These are phyloP conservation scores for Xanthostigma xanthostigma DNA, from an alignment of 2,888 invertebrate species.

Conservation along the genomic window DNA sequence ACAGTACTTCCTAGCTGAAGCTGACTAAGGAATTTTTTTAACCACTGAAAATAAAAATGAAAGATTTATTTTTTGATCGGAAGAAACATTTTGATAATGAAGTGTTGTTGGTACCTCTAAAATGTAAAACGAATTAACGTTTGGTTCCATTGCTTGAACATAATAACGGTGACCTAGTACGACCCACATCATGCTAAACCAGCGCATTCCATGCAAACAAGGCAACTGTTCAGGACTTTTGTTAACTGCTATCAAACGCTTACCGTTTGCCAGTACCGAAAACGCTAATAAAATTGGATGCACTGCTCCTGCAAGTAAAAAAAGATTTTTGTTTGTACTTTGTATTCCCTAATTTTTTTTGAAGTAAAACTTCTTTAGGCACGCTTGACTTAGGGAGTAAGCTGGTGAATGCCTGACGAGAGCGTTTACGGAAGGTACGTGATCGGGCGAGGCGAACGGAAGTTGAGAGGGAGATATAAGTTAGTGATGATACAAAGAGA, in stretches of 20 bases:
- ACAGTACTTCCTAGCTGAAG: conserved; percentile 29
- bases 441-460: too few relatives aligned
- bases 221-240: conserved; percentile 24
- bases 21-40: conserved; percentile 14
- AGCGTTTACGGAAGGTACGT: too few relatives aligned
- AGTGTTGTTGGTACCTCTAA: neutral
- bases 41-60: conserved; percentile 21
- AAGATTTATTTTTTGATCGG: too few relatives aligned
- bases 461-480: too few relatives aligned
- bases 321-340: neutral
- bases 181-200: conserved; percentile 34
- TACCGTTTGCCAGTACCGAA: conserved; percentile 29
- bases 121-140: conserved; percentile 11
- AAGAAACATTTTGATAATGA: too few relatives aligned
- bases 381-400: too few relatives aligned
- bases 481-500: too few relatives aligned
- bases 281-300: conserved; percentile 19
- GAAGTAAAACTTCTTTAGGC: too few relatives aligned
- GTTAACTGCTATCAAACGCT: conserved; percentile 25
- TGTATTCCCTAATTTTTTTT: neutral
- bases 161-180: conserved; percentile 28
- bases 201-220: conserved; percentile 31
- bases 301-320: conserved; percentile 10
- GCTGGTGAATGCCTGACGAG: too few relatives aligned
- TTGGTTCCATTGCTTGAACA: conserved; percentile 11